Percentiles rank a stretch among this genome's conserved stretches.
Conservation (phyloP, 2,888 invertebrate species). For the Mythimna ferrago region DNA sequence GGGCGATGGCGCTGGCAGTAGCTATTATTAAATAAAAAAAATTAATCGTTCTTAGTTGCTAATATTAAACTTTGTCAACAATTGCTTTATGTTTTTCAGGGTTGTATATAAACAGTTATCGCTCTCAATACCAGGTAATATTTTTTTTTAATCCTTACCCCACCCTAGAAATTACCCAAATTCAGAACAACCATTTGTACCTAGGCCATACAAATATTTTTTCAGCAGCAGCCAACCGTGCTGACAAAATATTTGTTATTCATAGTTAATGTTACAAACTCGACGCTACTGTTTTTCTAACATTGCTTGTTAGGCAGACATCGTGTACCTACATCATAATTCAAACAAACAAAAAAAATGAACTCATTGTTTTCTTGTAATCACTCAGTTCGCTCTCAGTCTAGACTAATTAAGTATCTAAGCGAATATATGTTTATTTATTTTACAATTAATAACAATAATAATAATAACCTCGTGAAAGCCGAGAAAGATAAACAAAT, state of each 20-base stretch:
- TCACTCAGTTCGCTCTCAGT: not conserved
- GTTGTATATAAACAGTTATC: conserved; percentile 80
- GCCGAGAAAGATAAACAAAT: too few relatives aligned
- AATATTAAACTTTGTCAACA: too few relatives aligned
- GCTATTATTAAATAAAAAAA: not conserved
- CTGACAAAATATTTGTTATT: not conserved
- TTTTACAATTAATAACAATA: not conserved
- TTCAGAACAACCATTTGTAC: too few relatives aligned
- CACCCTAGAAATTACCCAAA: too few relatives aligned
- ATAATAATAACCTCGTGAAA: too few relatives aligned
- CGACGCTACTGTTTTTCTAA: too few relatives aligned
- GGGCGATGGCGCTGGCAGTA: too few relatives aligned
- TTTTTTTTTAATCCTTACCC: not conserved
- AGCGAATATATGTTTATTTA: not conserved
- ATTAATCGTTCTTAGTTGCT: not conserved
- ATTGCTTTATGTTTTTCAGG: conserved; percentile 69
- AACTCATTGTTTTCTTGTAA: not conserved
- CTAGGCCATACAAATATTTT: too few relatives aligned
- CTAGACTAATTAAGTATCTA: not conserved
- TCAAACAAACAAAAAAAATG: not conserved
- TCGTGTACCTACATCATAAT: not conserved
- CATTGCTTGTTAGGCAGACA: not conserved
- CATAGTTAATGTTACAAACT: too few relatives aligned
- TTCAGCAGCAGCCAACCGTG: not conserved
- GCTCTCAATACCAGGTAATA: conserved; percentile 69